Conservation (phyloP, 1,140 invertebrate species). For the Euwallacea fornicatus region DNA sequence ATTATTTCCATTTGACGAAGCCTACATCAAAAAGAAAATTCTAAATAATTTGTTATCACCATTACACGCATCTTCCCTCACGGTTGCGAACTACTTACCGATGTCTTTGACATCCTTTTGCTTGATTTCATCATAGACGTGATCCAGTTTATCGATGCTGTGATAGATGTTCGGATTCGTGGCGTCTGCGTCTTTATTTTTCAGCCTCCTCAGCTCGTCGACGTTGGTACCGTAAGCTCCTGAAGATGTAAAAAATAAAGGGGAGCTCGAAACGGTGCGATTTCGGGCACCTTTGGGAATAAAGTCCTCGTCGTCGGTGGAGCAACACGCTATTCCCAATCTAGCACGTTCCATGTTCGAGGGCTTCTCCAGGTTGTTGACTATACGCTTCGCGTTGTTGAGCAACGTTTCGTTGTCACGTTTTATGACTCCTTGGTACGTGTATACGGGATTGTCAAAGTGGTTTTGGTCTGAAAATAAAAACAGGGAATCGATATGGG, state of each 20-base stretch:
- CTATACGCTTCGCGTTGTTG: conserved; percentile 57
- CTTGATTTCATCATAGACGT: conserved; percentile 91
- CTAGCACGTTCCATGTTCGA: conserved; percentile 63
- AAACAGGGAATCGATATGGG: background rate
- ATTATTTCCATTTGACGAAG: conserved; percentile 41
- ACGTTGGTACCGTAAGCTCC: conserved; percentile 36
- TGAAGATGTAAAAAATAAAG: conserved; percentile 16
- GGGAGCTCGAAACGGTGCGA: too few relatives aligned
- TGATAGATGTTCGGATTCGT: conserved; percentile 87
- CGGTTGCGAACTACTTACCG: conserved; percentile 47
- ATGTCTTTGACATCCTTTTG: conserved; percentile 68
- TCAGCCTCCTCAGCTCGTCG: conserved; percentile 58
- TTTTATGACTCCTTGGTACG: conserved; percentile 65
- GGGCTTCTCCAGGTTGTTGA: conserved; percentile 69
- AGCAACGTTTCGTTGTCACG: conserved; percentile 50
- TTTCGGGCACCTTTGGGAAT: conserved; percentile 32
- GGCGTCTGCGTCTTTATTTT: conserved; percentile 80
- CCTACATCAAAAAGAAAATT: conserved; percentile 30
- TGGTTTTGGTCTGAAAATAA: conserved; percentile 74
- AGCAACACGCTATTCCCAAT: conserved; percentile 54
- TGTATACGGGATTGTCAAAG: conserved; percentile 92
- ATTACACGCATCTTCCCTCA: background rate
- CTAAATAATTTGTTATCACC: conserved; percentile 1
- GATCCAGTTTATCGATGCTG: conserved; percentile 72
- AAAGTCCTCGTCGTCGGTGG: conserved; percentile 55